Conservation (phyloP, 2,113 vertebrate species). For the Leptobrachium leishanense region DNA sequence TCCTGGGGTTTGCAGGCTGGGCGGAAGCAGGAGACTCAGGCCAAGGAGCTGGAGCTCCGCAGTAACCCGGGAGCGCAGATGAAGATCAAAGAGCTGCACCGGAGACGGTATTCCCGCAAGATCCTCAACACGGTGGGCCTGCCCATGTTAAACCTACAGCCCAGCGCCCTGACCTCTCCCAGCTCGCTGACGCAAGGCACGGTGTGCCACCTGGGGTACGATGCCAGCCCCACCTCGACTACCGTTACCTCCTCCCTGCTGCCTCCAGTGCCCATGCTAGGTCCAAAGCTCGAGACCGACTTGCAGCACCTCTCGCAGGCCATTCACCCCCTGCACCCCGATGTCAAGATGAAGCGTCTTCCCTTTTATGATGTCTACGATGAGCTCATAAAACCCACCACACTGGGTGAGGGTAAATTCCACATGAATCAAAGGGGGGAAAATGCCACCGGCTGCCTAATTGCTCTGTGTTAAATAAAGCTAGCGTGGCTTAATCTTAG, state of each 20-base stretch:
- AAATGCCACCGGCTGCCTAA: too few species aligned
- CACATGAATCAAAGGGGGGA: too few species aligned
- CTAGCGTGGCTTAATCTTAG: too few species aligned
- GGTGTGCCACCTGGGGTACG: conserved; percentile 52
- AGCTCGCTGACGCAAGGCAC: conserved; percentile 42
- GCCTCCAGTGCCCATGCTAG: conserved; percentile 57
- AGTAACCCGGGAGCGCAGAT: conserved; percentile 66
- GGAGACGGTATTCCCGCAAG: conserved; percentile 67
- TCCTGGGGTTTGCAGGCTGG: conserved; percentile 70
- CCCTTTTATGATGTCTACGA: conserved; percentile 70
- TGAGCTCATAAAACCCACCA: conserved; percentile 70
- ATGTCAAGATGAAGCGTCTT: conserved; percentile 69
- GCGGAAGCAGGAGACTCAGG: conserved; percentile 67
- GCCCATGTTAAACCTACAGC: conserved; percentile 62
- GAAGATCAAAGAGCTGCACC: conserved; percentile 74
- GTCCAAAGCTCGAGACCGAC: conserved; percentile 66
- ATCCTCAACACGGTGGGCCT: conserved; percentile 60
- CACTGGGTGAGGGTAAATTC: conserved; percentile 58
- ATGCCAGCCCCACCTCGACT: conserved; percentile 45
- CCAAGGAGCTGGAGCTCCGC: conserved; percentile 64
- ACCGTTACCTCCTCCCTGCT: conserved; percentile 52
- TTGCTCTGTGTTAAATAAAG: too few species aligned
- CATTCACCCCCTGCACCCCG: conserved; percentile 67
- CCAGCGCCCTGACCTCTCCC: conserved; percentile 55
- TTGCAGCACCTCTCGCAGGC: conserved; percentile 57